phyloP scores from a whole-genome alignment of 1,140 invertebrate species.

The Cyrtorhinus lividipennis region DNA sequence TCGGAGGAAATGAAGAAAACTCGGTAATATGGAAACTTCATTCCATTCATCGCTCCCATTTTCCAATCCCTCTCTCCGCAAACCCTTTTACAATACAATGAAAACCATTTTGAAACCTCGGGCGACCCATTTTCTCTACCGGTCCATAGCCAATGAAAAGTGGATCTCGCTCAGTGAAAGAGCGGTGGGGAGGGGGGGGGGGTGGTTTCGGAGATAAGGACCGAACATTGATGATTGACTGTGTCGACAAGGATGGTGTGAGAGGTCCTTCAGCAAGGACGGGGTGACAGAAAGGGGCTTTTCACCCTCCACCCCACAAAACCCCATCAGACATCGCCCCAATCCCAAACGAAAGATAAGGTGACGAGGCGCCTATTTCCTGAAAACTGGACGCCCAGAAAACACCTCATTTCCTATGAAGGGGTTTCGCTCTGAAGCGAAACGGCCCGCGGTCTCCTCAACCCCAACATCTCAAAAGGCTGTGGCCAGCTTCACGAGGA shows the following conservation, averaged over 20 bases:
- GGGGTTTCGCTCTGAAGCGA: not conserved
- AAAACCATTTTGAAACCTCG: not conserved
- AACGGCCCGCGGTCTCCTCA: not conserved
- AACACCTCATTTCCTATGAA: not conserved
- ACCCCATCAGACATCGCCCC: too few species aligned
- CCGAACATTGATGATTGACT: not conserved
- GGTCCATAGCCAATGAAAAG: not conserved
- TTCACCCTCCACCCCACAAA: too few species aligned
- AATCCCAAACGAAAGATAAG: too few species aligned
- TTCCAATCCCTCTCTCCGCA: not conserved
- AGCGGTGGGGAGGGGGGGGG: not conserved
- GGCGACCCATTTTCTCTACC: not conserved
- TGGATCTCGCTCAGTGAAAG: too few species aligned
- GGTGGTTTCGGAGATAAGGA: not conserved
- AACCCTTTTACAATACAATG: not conserved
- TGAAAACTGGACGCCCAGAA: not conserved
- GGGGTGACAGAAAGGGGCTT: not conserved
- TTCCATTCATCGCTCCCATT: too few species aligned
- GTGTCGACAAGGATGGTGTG: not conserved
- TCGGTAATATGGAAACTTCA: not conserved
- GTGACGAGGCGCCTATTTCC: too few species aligned
- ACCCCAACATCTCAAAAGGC: not conserved
- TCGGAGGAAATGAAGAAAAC: not conserved
- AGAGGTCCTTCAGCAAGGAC: not conserved
- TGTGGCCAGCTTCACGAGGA: not conserved